Evolutionary conservation across 2,888 invertebrate genomes (phyloP), one percentile per base, ranked within the genome.

Genomic region (Dugesia japonica): DNA sequence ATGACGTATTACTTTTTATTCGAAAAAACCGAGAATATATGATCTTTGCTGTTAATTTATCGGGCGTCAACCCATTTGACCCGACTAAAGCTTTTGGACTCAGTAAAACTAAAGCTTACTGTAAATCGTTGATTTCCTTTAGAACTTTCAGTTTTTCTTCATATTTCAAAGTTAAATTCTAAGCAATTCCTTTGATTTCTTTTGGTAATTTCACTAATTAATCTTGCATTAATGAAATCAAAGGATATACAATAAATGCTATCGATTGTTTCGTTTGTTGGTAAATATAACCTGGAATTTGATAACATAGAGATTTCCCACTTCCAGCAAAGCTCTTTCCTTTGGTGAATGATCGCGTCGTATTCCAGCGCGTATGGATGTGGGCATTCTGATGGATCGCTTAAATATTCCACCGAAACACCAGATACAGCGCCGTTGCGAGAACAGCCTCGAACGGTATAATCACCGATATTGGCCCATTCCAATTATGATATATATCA

Each of bases 1-100:
- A n/a, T n/a, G n/a, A n/a, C n/a, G n/a, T n/a, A n/a, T n/a, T n/a
- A n/a, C n/a, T n/a, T n/a, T n/a, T n/a, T n/a, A n/a, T n/a, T n/a
- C n/a, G n/a, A n/a, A n/a, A n/a, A n/a, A n/a, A n/a, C n/a, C 94
- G 95, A 28, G 91, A 94, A 86, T 95, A 95, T 0, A 92, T 91
- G 80, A 95, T 91, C n/a, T n/a, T 91, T 7, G 91, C 91, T 7
- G 94, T 94, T 31, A 94, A 86, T 78, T 89, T 88, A 77, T 89
- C 78, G 72, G 80, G 78, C 7, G 79, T 79, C 86, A 77, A 91
- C 84, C 71, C 89, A 88, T 79, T 81, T 73, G 26, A 79, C 76
- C 82, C 83, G 23, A 92, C 90, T 17, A 94, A 88, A 17, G 93
- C 91, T 86, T 95, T 94, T 0, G 95, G 94, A 15, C 94, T 94